Base-by-base conservation (phyloP, 2,797 vertebrate species). In the Brachyalestes nurse region DNA sequence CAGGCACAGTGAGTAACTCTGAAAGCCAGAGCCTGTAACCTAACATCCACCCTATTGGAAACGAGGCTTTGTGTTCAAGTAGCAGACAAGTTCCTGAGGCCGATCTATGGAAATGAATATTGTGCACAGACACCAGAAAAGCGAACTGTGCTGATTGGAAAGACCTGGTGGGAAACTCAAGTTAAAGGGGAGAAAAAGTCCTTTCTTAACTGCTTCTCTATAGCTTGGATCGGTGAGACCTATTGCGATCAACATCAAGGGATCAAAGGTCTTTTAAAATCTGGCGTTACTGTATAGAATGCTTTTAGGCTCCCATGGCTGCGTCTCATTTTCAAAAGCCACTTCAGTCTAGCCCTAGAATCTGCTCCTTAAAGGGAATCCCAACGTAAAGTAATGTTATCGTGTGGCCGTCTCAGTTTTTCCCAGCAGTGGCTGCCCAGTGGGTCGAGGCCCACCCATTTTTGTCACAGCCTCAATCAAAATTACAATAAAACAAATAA, bases 1-100 rank as follows among this genome's bases (percentile, higher is more conserved):
- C 84, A 75, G 81, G 78, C 85, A 84, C 74, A 86, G 66, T 82
- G 72, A 80, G 71, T 1, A 74, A 77, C n/a, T 75, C 64, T 73
- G 75, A 82, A 82, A 78, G 69, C 80, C 77, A 77, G 66, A 64
- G 49, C 42, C 64, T 23, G 79, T 58, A 84, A 81, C 49, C 49
- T 49, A 82, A 72, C 77, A 77, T 77, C 66, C 66, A 70, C 80
- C 61, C 49, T 64, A 34, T 42, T 72, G 58, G 81, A 82, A 85
- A 73, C 8, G 8, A 72, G 42, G 53, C 72, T 82, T 81, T 81
- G 79, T 72, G 70, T 84, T 75, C 42, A 66, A 65, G 71, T 13
- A 81, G 78, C 78, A 84, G 61, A 77, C 82, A 69, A 73, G 72
- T 67, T 84, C 65, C 72, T 78, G 23, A 49, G 80, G 42, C 66